phyloP scores from a whole-genome alignment of 2,797 vertebrate species.

The Prunella strophiata region DNA sequence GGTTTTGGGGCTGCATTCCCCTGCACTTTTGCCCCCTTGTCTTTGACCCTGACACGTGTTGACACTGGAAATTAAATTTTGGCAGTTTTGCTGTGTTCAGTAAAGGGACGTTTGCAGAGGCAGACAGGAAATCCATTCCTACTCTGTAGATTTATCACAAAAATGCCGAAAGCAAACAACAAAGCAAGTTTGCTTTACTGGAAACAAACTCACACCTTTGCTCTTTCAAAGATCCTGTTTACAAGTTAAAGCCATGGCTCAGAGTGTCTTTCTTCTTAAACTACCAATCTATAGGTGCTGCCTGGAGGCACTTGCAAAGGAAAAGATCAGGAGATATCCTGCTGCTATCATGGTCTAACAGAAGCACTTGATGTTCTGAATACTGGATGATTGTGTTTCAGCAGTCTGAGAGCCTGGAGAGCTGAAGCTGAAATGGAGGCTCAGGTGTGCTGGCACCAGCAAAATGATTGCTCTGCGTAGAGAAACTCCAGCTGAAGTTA shows the following conservation, averaged over 20 bases:
- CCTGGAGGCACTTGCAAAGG: slow-evolving; percentile 11
- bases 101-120: background rate
- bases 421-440: background rate
- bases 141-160: slow-evolving; percentile 54
- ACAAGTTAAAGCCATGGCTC: slow-evolving; percentile 69
- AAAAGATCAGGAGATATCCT: slow-evolving; percentile 31
- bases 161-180: slow-evolving; percentile 71
- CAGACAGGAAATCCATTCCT: slow-evolving; percentile 67
- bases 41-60: background rate
- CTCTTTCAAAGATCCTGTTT: slow-evolving; percentile 73
- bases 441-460: slow-evolving; percentile 14
- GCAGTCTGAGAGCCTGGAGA: slow-evolving; percentile 22
- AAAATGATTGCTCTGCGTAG: background rate
- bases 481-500: background rate
- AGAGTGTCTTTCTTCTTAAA: slow-evolving; percentile 28
- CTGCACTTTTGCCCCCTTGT: background rate
- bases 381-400: slow-evolving; percentile 48
- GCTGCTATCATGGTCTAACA: slow-evolving; percentile 53
- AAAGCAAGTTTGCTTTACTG: slow-evolving; percentile 70
- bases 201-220: slow-evolving; percentile 70
- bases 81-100: background rate
- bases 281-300: slow-evolving; percentile 30
- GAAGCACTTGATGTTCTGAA: slow-evolving; percentile 55
- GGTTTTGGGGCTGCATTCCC: too few relatives aligned
- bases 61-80: background rate